These are phyloP conservation scores for Trissolcus japonicus DNA, from an alignment of 2,888 invertebrate genomes.

Conservation along the genomic window DNA sequence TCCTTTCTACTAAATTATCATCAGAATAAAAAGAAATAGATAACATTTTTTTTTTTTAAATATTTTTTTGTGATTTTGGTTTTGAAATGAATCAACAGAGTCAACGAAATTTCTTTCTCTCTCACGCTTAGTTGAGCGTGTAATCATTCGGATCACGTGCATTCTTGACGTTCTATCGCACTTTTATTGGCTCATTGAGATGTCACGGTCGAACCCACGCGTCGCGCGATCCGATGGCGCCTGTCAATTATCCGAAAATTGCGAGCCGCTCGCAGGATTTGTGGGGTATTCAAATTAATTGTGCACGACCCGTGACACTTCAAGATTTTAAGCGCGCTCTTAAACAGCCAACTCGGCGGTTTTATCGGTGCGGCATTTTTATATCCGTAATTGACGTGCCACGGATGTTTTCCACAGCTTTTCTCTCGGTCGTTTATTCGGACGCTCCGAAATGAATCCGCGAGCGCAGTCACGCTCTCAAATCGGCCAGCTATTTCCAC, in stretches of 20 bases:
- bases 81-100: not conserved
- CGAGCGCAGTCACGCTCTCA: conserved; percentile 1
- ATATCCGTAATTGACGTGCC: conserved; percentile 5
- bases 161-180: conserved; percentile 55
- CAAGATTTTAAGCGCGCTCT: conserved; percentile 24
- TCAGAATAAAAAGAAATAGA: too few relatives aligned
- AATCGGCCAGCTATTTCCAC: not conserved
- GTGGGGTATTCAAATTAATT: conserved; percentile 44
- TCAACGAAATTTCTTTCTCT: conserved; percentile 10
- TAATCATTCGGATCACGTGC: conserved; percentile 54
- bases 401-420: not conserved
- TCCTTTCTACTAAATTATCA: too few relatives aligned
- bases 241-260: conserved; percentile 53
- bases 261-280: conserved; percentile 32
- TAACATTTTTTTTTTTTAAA: too few relatives aligned
- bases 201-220: conserved; percentile 45
- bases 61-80: too few relatives aligned
- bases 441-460: not conserved
- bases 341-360: conserved; percentile 10
- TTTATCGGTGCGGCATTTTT: conserved; percentile 11
- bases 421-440: not conserved
- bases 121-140: conserved; percentile 43
- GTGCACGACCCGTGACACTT: conserved; percentile 16
- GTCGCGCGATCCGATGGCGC: conserved; percentile 32
- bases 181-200: conserved; percentile 55